These are phyloP conservation scores for Hemithea aestivaria DNA, from an alignment of 2,888 invertebrate genomes.

Conservation along the genomic window DNA sequence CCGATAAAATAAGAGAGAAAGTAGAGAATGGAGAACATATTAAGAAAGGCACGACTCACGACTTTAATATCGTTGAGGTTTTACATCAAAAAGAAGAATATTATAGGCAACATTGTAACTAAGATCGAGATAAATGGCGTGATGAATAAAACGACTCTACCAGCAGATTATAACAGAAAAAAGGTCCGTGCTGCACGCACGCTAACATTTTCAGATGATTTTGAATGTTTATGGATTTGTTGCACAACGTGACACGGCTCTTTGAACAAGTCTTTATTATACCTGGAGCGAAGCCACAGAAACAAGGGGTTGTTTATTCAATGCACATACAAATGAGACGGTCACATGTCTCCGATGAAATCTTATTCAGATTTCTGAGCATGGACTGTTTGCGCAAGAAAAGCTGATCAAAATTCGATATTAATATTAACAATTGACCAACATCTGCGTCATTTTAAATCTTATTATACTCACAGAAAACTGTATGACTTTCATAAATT, in stretches of 20 bases:
- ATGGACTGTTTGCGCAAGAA: constrained; percentile 35
- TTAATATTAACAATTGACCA: constrained; percentile 67
- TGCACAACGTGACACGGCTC: not conserved
- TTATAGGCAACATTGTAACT: too few species aligned
- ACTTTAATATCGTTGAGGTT: too few species aligned
- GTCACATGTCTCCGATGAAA: constrained; percentile 29
- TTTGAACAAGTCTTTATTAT: constrained; percentile 3
- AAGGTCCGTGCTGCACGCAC: too few species aligned
- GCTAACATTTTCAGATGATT: too few species aligned
- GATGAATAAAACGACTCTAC: not conserved
- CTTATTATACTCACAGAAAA: constrained; percentile 57
- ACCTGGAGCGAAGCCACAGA: constrained; percentile 2
- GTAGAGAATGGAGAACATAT: constrained; percentile 9
- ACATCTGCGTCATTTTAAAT: constrained; percentile 52
- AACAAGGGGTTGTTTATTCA: constrained; percentile 27
- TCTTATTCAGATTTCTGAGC: too few species aligned
- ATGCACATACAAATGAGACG: constrained; percentile 30
- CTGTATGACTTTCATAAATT: constrained; percentile 47
- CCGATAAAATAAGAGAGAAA: constrained; percentile 17
- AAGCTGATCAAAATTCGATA: constrained; percentile 67
- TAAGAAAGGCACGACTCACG: not conserved
- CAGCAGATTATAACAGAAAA: too few species aligned
- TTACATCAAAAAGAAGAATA: too few species aligned
- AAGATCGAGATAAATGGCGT: not conserved
- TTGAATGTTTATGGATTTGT: too few species aligned